Percentiles rank a stretch among this genome's conserved stretches.
Evolutionary conservation across 2,113 vertebrate species (phyloP).

Genomic region (Hippocampus abdominalis): DNA sequence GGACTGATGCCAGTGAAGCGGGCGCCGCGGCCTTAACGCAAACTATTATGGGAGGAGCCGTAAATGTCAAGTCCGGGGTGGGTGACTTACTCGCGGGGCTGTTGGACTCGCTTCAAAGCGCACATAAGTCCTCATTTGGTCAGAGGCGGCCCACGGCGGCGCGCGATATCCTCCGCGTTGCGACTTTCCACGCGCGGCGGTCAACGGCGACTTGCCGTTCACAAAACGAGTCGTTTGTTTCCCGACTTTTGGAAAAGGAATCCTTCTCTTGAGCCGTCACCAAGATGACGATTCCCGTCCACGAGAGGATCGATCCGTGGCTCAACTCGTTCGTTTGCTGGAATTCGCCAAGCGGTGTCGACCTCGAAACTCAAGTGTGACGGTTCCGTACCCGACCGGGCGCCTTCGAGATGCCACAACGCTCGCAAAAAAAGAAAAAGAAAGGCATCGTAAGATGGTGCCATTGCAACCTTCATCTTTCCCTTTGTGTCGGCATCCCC

Average conservation of each 20-base stretch:
- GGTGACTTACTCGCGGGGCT: conserved; percentile 13
- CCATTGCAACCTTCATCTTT: conserved; percentile 24
- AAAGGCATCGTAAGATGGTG: too few species aligned
- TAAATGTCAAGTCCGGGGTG: conserved; percentile 16
- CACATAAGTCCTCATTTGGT: neutral
- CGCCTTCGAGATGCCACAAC: too few species aligned
- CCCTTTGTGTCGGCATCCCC: conserved; percentile 29
- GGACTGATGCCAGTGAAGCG: conserved; percentile 20
- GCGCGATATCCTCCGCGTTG: too few species aligned
- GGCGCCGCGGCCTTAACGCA: conserved; percentile 22
- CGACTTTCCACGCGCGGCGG: neutral
- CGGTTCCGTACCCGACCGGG: too few species aligned
- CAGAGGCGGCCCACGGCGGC: neutral
- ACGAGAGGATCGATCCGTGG: too few species aligned
- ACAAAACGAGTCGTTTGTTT: neutral
- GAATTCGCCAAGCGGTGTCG: too few species aligned
- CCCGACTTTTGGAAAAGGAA: neutral
- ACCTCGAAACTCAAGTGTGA: too few species aligned
- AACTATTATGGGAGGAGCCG: conserved; percentile 12
- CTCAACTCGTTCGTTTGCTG: too few species aligned
- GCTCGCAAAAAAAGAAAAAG: too few species aligned
- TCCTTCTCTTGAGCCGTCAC: too few species aligned
- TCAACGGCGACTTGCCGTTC: neutral
- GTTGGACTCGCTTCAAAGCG: conserved; percentile 14
- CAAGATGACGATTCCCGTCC: too few species aligned